These are phyloP conservation scores for Spea bombifrons DNA, from an alignment of 2,113 vertebrate genomes.

Conservation along the genomic window DNA sequence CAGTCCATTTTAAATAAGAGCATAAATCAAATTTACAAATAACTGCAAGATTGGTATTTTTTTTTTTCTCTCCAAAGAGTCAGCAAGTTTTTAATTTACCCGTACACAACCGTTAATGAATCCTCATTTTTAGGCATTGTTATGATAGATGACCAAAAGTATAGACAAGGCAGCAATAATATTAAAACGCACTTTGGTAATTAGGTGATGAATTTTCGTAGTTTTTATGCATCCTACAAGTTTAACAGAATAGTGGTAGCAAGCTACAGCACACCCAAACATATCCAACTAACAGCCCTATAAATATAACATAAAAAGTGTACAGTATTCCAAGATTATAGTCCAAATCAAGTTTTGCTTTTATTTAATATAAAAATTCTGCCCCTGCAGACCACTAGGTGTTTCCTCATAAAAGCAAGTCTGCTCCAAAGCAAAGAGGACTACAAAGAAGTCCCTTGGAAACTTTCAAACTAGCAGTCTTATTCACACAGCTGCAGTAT, in stretches of 20 bases:
- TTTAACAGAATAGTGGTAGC: neutral
- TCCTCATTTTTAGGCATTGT: neutral
- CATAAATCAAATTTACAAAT: neutral
- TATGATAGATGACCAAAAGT: neutral
- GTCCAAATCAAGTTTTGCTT: neutral
- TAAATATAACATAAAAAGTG: neutral
- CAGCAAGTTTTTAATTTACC: neutral
- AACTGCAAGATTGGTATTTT: neutral
- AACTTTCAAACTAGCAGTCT: no score
- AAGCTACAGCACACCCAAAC: neutral
- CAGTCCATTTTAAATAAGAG: neutral
- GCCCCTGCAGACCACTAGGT: no score
- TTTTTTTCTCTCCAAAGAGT: neutral
- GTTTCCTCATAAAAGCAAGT: no score
- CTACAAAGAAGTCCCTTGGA: no score
- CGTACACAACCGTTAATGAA: neutral
- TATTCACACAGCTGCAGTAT: no score
- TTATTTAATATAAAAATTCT: neutral
- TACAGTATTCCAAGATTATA: neutral
- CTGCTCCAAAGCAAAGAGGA: no score
- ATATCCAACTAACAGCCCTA: neutral
- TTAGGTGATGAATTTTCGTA: neutral
- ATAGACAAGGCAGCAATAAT: neutral
- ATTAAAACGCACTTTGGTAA: neutral
- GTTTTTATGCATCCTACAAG: neutral